A percentile compares a stretch with the other conserved stretches of the same genome.
Evolutionary conservation across 2,113 vertebrate genomes (phyloP).

Genomic region (Etheostoma cragini): DNA sequence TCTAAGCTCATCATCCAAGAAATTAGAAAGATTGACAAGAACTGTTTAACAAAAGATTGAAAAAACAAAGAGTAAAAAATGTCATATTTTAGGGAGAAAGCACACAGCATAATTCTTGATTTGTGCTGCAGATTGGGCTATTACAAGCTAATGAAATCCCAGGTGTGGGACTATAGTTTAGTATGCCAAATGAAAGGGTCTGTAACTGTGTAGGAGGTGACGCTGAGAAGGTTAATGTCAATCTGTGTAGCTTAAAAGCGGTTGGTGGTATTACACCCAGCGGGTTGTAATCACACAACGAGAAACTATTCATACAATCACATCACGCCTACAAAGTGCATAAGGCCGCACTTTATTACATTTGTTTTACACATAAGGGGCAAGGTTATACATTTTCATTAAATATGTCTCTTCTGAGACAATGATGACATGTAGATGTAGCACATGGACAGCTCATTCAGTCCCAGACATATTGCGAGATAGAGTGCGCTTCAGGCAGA

Average conservation of each 20-base stretch:
- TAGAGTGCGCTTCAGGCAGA: neutral
- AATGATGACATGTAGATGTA: neutral
- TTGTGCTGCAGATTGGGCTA: neutral
- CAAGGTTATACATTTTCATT: neutral
- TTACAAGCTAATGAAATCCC: constrained; percentile 17
- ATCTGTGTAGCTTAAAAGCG: constrained; percentile 36
- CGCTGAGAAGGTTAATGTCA: constrained; percentile 44
- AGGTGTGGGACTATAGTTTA: neutral
- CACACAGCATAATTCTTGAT: neutral
- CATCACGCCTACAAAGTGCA: constrained; percentile 12
- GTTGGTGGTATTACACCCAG: constrained; percentile 40
- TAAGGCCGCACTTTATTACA: neutral
- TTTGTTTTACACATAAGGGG: neutral
- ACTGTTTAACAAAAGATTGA: constrained; percentile 3
- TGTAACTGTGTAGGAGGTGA: constrained; percentile 25
- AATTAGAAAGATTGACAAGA: neutral
- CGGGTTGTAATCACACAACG: constrained; percentile 17
- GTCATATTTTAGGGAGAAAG: neutral
- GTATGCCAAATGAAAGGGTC: constrained; percentile 26
- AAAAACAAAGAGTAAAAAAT: neutral
- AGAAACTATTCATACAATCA: constrained; percentile 45
- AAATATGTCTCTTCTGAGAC: neutral
- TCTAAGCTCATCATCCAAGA: neutral
- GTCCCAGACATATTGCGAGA: neutral
- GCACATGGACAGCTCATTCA: neutral